These are phyloP conservation scores for Drosophila truncata DNA, from an alignment of 1,140 invertebrate genomes.

Conservation along the genomic window DNA sequence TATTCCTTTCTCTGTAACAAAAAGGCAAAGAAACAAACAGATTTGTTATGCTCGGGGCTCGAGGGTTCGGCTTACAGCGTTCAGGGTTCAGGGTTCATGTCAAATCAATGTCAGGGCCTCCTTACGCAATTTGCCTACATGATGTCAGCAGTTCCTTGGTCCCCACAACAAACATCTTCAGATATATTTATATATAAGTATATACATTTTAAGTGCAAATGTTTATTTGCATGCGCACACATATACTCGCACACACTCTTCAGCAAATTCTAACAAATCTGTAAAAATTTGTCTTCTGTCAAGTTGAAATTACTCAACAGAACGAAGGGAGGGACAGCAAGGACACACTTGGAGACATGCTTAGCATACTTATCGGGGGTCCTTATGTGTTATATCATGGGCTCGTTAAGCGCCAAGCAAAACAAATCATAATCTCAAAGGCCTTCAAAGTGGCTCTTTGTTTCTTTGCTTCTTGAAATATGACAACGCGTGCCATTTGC, in stretches of 20 bases:
- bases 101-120: conserved; percentile 76
- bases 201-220: conserved; percentile 52
- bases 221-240: conserved; percentile 54
- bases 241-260: conserved; percentile 3
- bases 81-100: conserved; percentile 52
- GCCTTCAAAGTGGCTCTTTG: conserved; percentile 47
- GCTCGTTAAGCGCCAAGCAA: conserved; percentile 74
- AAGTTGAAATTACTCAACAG: conserved; percentile 41
- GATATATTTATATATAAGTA: conserved; percentile 37
- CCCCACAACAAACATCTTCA: conserved; percentile 59
- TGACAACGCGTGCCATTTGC: conserved; percentile 76
- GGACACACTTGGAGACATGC: conserved; percentile 55
- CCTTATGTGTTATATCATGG: conserved; percentile 71
- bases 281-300: conserved; percentile 77
- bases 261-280: conserved; percentile 77
- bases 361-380: conserved; percentile 67
- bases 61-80: not conserved
- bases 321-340: not conserved
- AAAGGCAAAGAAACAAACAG: conserved; percentile 62
- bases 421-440: conserved; percentile 83
- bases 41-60: conserved; percentile 59
- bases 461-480: conserved; percentile 47
- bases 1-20: conserved; percentile 17
- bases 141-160: conserved; percentile 63
- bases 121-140: conserved; percentile 76